Evolutionary conservation across 2,888 invertebrate species (phyloP), one percentile per base, ranked within the genome.

Genomic region (Eurytoma adleriae): DNA sequence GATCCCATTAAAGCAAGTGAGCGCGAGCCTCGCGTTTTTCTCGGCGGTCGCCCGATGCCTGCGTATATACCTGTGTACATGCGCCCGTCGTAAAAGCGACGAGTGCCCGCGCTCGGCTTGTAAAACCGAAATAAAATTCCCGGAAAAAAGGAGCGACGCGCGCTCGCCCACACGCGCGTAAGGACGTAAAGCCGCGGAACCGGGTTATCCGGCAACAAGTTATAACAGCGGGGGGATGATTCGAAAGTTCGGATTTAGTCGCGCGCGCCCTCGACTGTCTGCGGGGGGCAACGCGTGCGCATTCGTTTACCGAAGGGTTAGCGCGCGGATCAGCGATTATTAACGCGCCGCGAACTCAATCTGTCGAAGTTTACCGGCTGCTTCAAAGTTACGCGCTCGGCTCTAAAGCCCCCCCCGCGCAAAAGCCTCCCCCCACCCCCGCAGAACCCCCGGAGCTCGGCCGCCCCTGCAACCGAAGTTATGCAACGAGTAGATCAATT

Each of bases 1-100:
- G 80, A 77, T 80, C 73, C 74, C 70, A 80, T 80, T 80, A 80
- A 77, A 77, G 68, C 72, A 68, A 77, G 76, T 80, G 79, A 13
- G 50, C 50, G 56, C 73, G 72, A 80, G 40, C 40, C 40, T 7
- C 30, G 48, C 18, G 59, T 80, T 80, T 75, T 76, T 80, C 70
- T 72, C 48, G 18, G 16, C 50, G 24, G 56, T 18, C 24, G 20
- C 12, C 20, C 69, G 62, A 16, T 66, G n/a, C 40, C 16, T 20
- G 67, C 64, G 24, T 61, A 69, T 69, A 69, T 69, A 57, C 20
- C 57, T 20, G 40, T 59, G 59, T 70, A 64, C 50, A 27, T 71
- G 68, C 50, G 52, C n/a, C 27, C 57, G 16, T 72, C 79, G 74
- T 79, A 79, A 79, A 79, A 74, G 74, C 61, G 61, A 24, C 30